Base-by-base conservation (phyloP, 1,140 invertebrate species). In the Dolichoris vasculosae region DNA sequence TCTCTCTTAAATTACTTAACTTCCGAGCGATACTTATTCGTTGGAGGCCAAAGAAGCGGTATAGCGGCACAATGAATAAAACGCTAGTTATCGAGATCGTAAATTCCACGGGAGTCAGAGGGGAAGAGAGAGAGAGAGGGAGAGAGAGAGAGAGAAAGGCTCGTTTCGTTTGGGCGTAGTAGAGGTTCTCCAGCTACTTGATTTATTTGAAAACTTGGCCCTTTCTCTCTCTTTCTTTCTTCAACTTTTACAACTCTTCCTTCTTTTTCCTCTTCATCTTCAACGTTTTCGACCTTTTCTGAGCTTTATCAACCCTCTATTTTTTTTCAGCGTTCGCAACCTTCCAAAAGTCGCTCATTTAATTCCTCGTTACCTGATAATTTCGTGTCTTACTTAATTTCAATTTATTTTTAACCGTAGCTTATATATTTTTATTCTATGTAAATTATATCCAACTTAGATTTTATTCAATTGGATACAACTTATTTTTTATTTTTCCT, bases 81-180 rank as follows among this genome's bases (percentile, higher is more conserved):
- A 82, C 71, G 78, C 77, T 83, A 84, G 82, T 88, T 87, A 87
- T 87, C 85, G 82, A 83, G 79, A 84, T 63, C 84, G 87, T 87
- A 87, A 87, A 87, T 88, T 32, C 73, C 23, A 32, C 30, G 1
- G 2, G 35, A 2, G 43, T 15, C 26, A 71, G 17, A 30, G 67
- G 38, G 35, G 9, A 38, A 40, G 43, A 4, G 59, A 30, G 7
- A n/a, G 59, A 63, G 59, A 35, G 35, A 20, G 30, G 32, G 35
- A 40, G 67, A 38, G 11, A 23, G 67, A 38, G 46, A 48, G 40
- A 46, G 23, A 17, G 48, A 30, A 35, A 38, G 30, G 20, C 69
- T 73, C 51, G 59, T 64, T 79, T 32, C 76, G 46, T 78, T n/a
- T 30, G n/a, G 59, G 59, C 55, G 8, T 26, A 30, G 9, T 23